Evolutionary conservation across 1,140 invertebrate species (phyloP).

Genomic region (Babylonia areolata): DNA sequence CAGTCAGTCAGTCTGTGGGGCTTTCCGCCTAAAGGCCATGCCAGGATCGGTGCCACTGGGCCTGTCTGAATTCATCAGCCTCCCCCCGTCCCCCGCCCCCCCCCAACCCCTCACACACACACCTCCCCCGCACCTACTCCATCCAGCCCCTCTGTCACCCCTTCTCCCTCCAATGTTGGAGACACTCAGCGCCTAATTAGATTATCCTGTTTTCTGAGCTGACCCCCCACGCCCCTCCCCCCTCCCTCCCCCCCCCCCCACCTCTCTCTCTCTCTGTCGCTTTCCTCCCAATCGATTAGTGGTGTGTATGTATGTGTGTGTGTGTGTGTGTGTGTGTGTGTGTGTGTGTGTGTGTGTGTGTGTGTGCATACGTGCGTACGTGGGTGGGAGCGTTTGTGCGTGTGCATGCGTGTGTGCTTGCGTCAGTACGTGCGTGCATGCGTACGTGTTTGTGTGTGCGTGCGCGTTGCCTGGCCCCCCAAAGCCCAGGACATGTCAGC

Average conservation of each 20-base stretch:
- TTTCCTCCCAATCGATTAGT: conserved; percentile 1
- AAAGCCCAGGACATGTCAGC: background rate
- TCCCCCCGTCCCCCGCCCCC: background rate
- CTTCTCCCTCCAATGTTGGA: background rate
- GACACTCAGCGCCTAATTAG: conserved; percentile 2
- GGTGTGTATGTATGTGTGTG: no score
- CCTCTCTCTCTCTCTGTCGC: no score
- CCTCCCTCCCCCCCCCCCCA: background rate
- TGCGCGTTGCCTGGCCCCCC: background rate
- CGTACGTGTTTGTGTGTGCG: no score
- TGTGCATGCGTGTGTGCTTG: no score
- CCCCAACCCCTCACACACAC: background rate
- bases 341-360: no score
- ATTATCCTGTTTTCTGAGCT: conserved; percentile 7
- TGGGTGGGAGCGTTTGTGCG: no score
- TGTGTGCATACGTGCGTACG: no score
- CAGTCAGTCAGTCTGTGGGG: no score
- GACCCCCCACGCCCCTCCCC: background rate
- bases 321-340: no score
- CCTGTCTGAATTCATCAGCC: background rate
- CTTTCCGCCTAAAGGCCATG: no score
- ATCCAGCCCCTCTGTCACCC: background rate
- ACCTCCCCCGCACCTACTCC: background rate
- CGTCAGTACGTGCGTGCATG: no score
- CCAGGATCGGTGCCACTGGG: no score